A percentile compares a stretch with the other conserved stretches of the same genome.
Evolutionary conservation across 2,113 vertebrate genomes (phyloP).

Genomic region (Salvator merianae): DNA sequence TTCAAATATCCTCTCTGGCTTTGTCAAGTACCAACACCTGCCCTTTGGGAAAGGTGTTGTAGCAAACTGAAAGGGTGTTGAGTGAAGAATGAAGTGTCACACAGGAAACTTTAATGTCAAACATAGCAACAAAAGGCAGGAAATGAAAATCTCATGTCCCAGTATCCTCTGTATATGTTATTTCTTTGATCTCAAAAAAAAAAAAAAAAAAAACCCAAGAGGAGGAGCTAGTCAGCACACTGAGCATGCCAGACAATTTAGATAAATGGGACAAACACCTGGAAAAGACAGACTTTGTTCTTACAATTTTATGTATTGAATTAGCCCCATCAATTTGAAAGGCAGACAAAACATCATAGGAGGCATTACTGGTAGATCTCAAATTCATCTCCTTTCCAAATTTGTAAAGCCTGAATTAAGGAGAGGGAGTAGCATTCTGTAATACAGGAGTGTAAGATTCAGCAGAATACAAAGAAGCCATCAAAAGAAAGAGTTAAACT

Average conservation of each 20-base stretch:
- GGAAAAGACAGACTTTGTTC: conserved; percentile 37
- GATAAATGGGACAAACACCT: conserved; percentile 51
- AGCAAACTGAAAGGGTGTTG: conserved; percentile 11
- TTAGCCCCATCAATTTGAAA: neutral
- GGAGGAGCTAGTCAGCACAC: conserved; percentile 34
- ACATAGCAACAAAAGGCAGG: conserved; percentile 38
- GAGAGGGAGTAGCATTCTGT: neutral
- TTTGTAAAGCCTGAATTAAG: neutral
- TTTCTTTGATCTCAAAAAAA: conserved; percentile 49
- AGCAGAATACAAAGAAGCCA: neutral
- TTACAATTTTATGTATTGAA: conserved; percentile 47
- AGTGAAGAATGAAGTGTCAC: conserved; percentile 16
- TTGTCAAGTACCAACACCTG: neutral
- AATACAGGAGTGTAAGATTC: neutral
- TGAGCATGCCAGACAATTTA: conserved; percentile 38
- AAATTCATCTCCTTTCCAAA: neutral
- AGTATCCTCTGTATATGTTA: conserved; percentile 48
- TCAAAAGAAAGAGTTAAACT: neutral
- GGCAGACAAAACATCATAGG: neutral
- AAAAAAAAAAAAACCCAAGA: too few relatives aligned
- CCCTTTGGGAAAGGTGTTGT: neutral
- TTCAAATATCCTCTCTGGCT: neutral
- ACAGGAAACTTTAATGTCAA: conserved; percentile 46
- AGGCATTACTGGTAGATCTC: neutral
- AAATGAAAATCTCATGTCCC: conserved; percentile 15